Evolutionary conservation across 2,888 invertebrate genomes (phyloP), one percentile per base, ranked within the genome.

Genomic region (Xestia c-nigrum): DNA sequence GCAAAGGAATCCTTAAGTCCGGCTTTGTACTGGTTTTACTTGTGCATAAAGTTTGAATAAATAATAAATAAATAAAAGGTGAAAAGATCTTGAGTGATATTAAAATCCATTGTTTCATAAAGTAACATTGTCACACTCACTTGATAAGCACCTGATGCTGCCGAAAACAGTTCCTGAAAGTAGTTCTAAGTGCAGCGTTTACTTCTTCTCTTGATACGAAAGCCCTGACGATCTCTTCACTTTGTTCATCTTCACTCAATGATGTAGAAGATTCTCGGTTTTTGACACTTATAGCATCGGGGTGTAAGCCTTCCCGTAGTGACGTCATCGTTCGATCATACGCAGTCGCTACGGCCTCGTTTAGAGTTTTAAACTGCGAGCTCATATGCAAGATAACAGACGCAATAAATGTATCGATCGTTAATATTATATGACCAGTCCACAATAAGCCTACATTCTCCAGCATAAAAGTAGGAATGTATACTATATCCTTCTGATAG

Each of bases 401-500:
- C 10, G 93, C 96, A 75, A 96, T 95, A 79, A 96, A 95, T 2
- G 96, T 96, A 80, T 96, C 96, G 69, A 96, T 95, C 0, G 92
- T 92, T 94, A 96, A 94, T 38, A 96, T 95, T 52, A 96, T 96
- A 76, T 96, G 95, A 1, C 96, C 96, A 0, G 96, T 96, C 95
- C 96, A 96, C 24, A 96, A 86, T 46, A 96, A 86, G 2, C 96
- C 95, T 5, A 94, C 84, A 12, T 95, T 94, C 87, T 96, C 96
- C 16, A 96, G 84, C 5, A 94, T 85, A 81, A 95, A 95, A 0
- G 96, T 95, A 5, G 90, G 89, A 71, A 95, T 92, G 70, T 93
- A 96, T 2, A 93, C 89, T 43, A 59, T 67, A 43, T 96, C 94
- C 24, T 89, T 87, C 83, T 96, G 94, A 84, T 95, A 95, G 40